phyloP scores from a whole-genome alignment of 2,888 invertebrate species.

The Dasysyrphus tricinctus region DNA sequence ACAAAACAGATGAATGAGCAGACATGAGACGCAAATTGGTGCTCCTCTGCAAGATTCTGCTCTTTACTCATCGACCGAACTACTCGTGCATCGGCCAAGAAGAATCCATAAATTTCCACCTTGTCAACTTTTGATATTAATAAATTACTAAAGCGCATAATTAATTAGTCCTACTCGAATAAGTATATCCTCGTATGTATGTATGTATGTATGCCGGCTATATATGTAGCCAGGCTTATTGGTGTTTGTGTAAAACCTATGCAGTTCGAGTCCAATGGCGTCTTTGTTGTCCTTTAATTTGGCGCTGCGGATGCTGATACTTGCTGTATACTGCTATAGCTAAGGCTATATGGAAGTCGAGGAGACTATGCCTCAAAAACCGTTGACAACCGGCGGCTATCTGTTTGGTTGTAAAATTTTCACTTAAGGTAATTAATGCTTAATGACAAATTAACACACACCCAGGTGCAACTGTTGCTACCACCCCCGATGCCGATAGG shows the following conservation, averaged over 20 bases:
- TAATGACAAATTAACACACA: slow-evolving; percentile 77
- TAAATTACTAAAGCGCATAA: slow-evolving; percentile 83
- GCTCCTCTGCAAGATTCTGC: slow-evolving; percentile 40
- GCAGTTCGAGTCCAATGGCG: slow-evolving; percentile 48
- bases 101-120: slow-evolving; percentile 83
- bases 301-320: slow-evolving; percentile 43
- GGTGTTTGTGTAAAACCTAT: slow-evolving; percentile 46
- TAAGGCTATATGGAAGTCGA: slow-evolving; percentile 32
- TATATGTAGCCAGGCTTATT: not conserved
- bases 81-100: slow-evolving; percentile 50
- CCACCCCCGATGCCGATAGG: slow-evolving; percentile 43
- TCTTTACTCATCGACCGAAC: not conserved
- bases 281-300: slow-evolving; percentile 74
- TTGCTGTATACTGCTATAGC: slow-evolving; percentile 1
- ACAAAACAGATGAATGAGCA: slow-evolving; percentile 76
- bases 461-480: slow-evolving; percentile 72
- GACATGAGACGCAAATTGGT: slow-evolving; percentile 67
- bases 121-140: slow-evolving; percentile 84
- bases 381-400: slow-evolving; percentile 75
- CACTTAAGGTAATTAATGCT: slow-evolving; percentile 77
- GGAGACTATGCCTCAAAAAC: slow-evolving; percentile 70
- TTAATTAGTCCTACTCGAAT: slow-evolving; percentile 80
- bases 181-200: slow-evolving; percentile 38
- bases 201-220: too few species aligned
- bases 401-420: slow-evolving; percentile 76